Evolutionary conservation across 1,140 invertebrate species (phyloP).

Genomic region (Thrips palmi): DNA sequence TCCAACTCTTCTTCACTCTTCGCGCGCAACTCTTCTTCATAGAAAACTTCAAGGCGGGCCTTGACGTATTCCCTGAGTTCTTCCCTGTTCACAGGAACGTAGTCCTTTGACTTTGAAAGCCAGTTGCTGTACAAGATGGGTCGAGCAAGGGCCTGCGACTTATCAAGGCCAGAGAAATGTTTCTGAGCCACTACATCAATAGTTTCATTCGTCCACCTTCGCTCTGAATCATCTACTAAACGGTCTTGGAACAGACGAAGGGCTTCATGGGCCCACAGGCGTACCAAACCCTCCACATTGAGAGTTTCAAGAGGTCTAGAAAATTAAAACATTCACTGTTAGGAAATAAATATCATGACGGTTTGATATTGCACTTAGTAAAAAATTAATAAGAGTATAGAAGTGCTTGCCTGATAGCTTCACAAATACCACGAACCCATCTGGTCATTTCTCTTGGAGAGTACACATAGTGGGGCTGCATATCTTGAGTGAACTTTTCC

Average conservation of each 20-base stretch:
- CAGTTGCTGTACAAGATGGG: conserved; percentile 98
- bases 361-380: too few species aligned
- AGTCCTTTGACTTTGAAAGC: conserved; percentile 95
- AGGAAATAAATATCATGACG: too few species aligned
- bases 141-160: conserved; percentile 63
- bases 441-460: conserved; percentile 99
- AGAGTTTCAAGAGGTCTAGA: conserved; percentile 78
- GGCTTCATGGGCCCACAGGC: conserved; percentile 97
- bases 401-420: conserved; percentile 58
- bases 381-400: too few species aligned
- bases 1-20: conserved; percentile 99
- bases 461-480: conserved; percentile 99
- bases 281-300: conserved; percentile 81
- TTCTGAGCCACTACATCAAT: conserved; percentile 86
- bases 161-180: conserved; percentile 86
- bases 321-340: too few species aligned
- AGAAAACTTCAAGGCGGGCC: conserved; percentile 92
- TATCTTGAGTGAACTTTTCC: conserved; percentile 97
- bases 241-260: conserved; percentile 92
- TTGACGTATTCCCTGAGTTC: conserved; percentile 91
- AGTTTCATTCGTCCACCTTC: conserved; percentile 96
- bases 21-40: conserved; percentile 98
- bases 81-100: conserved; percentile 88
- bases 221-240: conserved; percentile 84
- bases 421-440: conserved; percentile 98